Percentiles rank a stretch among this genome's conserved stretches.
phyloP scores from a whole-genome alignment of 2,888 invertebrate species.

The Coenonympha glycerion region DNA sequence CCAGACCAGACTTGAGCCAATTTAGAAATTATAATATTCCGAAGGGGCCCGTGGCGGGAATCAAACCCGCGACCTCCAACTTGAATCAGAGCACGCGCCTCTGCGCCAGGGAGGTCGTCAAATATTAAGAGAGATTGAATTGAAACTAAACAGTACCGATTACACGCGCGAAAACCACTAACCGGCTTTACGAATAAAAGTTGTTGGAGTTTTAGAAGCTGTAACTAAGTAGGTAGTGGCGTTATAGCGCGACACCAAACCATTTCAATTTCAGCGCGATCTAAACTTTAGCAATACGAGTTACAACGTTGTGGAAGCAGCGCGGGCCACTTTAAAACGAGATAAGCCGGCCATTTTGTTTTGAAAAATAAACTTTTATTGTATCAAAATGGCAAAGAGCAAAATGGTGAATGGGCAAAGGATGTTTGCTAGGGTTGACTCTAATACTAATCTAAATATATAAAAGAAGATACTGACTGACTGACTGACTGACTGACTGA shows the following conservation, averaged over 20 bases:
- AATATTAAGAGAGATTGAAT: no score
- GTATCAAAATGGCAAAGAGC: no score
- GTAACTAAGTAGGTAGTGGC: constrained; percentile 2
- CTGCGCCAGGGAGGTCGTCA: no score
- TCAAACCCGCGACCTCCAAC: no score
- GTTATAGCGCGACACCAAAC: constrained; percentile 27
- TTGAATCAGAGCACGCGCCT: no score
- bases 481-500: no score
- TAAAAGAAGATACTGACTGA: no score
- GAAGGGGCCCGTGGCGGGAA: no score
- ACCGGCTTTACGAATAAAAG: constrained; percentile 26
- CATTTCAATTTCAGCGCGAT: constrained; percentile 31
- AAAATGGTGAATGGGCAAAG: constrained; percentile 1
- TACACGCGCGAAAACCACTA: constrained; percentile 13
- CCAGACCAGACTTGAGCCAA: no score
- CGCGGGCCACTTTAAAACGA: constrained; percentile 7
- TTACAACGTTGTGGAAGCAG: constrained; percentile 27
- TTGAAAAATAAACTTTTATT: constrained; percentile 11
- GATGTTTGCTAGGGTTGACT: not conserved
- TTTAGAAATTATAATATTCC: no score
- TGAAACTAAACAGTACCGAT: constrained; percentile 15
- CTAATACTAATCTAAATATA: no score
- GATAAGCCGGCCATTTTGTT: constrained; percentile 10
- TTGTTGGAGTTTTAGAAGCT: constrained; percentile 31
- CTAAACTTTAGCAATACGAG: constrained; percentile 23